Base-by-base conservation (phyloP, 1,140 invertebrate genomes). In the Lucilia sericata region DNA sequence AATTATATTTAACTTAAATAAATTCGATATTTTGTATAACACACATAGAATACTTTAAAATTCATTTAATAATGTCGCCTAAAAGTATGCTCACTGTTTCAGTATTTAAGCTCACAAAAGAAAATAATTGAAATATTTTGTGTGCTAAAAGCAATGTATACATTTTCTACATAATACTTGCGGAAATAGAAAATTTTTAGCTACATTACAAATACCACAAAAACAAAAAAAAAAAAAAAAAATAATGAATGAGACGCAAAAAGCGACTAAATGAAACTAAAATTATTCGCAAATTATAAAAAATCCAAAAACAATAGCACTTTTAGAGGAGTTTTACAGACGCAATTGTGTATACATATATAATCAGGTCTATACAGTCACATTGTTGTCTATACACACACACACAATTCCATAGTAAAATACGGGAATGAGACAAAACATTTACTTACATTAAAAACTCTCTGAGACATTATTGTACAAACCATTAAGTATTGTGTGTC, bases 251-350 rank as follows among this genome's bases (percentile, higher is more conserved):
- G 17, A 60, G 55, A 60, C 13, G 25, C 3, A 30, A 30, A 60
- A 60, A 60, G 14, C n/a, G 25, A 2, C 55, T 60, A n/a, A 17
- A 60, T n/a, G 55, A 60, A 60, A 60, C 55, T n/a, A 60, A 60
- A 60, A 60, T 60, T 60, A 78, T 78, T 78, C 34, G n/a, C 17
- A 78, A 80, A 80, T 80, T 80, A 80, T 49, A 80, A 80, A 80
- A 80, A 51, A 51, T 80, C 76, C 76, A 21, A 70, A 19, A 80
- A 80, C 76, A 80, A 80, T 80, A 21, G 19, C 42, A 80, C 42
- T 70, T 21, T 70, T 25, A 70, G 2, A 19, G 25, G 25, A 30
- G 25, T 30, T 30, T 30, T 30, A 30, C 25, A 51, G 10, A 80
- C 47, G 21, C 2, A n/a, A 36, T 36, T 5, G 17, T 13, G 49